Evolutionary conservation across 2,888 invertebrate genomes (phyloP), one percentile per base, ranked within the genome.

Genomic region (Mycalesis mineus): DNA sequence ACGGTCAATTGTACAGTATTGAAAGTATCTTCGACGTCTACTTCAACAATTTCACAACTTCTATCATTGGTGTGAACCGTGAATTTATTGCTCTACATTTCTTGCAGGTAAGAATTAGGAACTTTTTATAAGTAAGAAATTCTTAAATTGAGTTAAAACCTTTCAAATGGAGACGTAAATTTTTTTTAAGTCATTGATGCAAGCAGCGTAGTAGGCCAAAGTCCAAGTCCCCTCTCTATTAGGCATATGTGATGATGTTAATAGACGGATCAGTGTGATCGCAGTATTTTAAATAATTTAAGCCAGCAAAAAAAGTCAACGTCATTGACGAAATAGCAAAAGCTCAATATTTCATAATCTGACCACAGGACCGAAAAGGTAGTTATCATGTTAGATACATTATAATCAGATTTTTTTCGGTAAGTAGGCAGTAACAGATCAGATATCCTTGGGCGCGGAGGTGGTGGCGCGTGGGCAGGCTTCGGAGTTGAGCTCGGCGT

Each of bases 11-110:
- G 11, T 81, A 84, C 63, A 86, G 86, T 60, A 87, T 87, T 54
- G 89, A 89, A 60, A 88, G 87, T 61, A 82, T 87, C 49, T 71
- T 88, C 45, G 89, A 89, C 62, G 78, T 81, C 0, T 89, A 84
- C 61, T 87, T 84, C 55, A 73, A 77, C 36, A 82, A 62, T 37
- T 78, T 73, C 40, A 88, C 89, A 8, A 78, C 85, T 0, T 89
- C 88, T 9, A 65, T 89, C 17, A 87, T 88, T 53, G 87, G 87
- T 45, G 87, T 89, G 1, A 89, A 89, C 67, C 74, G 77, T 51
- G 88, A 89, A 58, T 88, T 88, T 63, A 86, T 89, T 64, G 88
- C 88, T 49, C 62, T 87, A 29, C 89, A 89, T 73, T 87, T 75
- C 70, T 72, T 89, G 37, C 87, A 88, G 80, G 88, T 88, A 65